Evolutionary conservation across 2,113 vertebrate species (phyloP).

Genomic region (Garra rufa): DNA sequence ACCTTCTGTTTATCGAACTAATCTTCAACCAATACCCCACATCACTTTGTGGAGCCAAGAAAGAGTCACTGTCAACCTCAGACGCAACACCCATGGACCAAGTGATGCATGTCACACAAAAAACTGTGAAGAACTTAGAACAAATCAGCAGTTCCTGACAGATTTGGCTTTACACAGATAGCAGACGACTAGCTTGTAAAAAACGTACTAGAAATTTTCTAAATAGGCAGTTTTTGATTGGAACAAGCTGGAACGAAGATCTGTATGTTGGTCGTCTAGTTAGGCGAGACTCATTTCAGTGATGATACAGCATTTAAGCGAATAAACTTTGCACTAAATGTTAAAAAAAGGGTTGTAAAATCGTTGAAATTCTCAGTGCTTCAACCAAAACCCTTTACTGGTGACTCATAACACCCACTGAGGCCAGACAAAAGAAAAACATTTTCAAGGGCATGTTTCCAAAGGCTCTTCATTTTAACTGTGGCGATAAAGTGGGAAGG

Average conservation of each 20-base stretch:
- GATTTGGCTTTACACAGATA: background rate
- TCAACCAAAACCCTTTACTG: background rate
- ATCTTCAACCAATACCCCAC: background rate
- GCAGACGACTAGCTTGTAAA: background rate
- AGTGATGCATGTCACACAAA: background rate
- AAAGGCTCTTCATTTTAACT: background rate
- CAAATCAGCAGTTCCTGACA: background rate
- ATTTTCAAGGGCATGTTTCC: background rate
- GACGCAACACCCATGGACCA: background rate
- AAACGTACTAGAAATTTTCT: background rate
- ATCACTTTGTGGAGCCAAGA: background rate
- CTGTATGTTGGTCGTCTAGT: background rate
- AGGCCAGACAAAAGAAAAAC: background rate
- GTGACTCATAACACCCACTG: background rate
- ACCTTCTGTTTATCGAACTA: background rate
- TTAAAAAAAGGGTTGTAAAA: background rate
- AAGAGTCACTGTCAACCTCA: background rate
- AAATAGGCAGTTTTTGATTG: background rate
- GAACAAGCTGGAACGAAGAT: background rate
- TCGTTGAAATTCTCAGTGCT: background rate
- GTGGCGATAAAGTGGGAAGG: background rate
- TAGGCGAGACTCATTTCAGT: background rate
- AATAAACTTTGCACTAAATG: background rate
- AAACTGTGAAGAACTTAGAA: background rate
- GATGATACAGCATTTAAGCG: background rate